Evolutionary conservation across 1,140 invertebrate genomes (phyloP), one percentile per base, ranked within the genome.

Genomic region (Helicoverpa armigera): DNA sequence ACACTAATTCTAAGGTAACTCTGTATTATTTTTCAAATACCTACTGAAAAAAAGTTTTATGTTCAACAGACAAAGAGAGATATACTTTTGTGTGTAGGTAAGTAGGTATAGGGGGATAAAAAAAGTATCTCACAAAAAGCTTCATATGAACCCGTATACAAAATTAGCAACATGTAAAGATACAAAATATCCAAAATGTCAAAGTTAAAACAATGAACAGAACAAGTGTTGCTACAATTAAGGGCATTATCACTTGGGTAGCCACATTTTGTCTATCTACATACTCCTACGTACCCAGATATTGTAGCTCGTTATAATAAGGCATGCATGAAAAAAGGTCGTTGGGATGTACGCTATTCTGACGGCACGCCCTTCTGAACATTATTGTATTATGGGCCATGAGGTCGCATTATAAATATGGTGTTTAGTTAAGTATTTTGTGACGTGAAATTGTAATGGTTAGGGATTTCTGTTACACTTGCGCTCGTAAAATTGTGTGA

Each of bases 281-380:
- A 9, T 18, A 60, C 9, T 1, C 13, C 3, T 7, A 60, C 43
- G 23, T 77, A 79, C 80, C 76, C 75, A 69, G 84, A 72, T 81
- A 79, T 84, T 81, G 74, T 82, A 74, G 51, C 70, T 13, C 35
- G 53, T 58, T 75, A 73, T 79, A 81, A 79, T 75, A 82, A 82
- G 75, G 75, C 69, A 79, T 76, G 81, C 84, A 82, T 82, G 82
- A 86, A 86, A 79, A 83, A 83, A 82, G 82, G 82, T 82, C 82
- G 80, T 80, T 79, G 35, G 54, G 65, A 84, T 82, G 81, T 83
- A 65, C 67, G 70, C 80, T 63, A 82, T 86, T 82, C 79, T 70
- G 50, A 31, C 51, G 83, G 63, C 84, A 81, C 84, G 48, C 82
- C 84, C 78, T 35, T 23, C 65, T 18, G 61, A 69, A 76, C 53